Evolutionary conservation across 2,888 invertebrate species (phyloP).

Genomic region (Sarcophaga carnaria): DNA sequence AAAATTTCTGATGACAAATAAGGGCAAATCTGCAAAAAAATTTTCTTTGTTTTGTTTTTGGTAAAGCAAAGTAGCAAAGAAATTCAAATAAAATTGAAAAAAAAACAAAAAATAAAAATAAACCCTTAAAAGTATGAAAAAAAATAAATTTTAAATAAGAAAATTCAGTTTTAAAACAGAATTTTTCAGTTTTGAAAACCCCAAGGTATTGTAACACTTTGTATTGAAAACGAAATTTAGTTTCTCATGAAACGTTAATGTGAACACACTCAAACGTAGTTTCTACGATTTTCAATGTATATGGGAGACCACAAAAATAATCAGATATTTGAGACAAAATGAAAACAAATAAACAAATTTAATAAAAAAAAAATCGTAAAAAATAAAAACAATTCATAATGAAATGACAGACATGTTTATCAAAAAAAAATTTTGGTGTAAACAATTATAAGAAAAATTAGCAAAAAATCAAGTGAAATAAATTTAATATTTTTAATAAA

Average conservation of each 20-base stretch:
- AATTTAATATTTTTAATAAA: neutral
- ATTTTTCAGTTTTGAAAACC: constrained; percentile 9
- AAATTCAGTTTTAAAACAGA: neutral
- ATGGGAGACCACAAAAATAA: neutral
- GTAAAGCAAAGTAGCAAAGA: constrained; percentile 32
- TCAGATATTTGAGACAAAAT: neutral
- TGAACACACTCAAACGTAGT: constrained; percentile 67
- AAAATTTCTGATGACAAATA: constrained; percentile 46
- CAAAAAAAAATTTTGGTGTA: neutral
- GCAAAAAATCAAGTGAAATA: constrained; percentile 10
- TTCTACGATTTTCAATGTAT: neutral
- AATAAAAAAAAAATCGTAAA: constrained; percentile 44
- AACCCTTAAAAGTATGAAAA: constrained; percentile 51
- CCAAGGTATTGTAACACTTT: constrained; percentile 65
- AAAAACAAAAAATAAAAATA: constrained; percentile 46
- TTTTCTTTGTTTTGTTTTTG: constrained; percentile 19
- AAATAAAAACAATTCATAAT: constrained; percentile 32
- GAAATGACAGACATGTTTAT: neutral
- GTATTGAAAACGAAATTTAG: constrained; percentile 73
- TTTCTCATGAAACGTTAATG: constrained; percentile 81
- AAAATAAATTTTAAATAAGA: constrained; percentile 26
- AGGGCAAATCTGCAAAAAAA: constrained; percentile 54
- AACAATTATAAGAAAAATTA: neutral
- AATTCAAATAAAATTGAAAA: constrained; percentile 21
- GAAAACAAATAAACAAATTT: neutral